Evolutionary conservation across 2,113 vertebrate species (phyloP), one percentile per base, ranked within the genome.

Genomic region (Seriola quinqueradiata): DNA sequence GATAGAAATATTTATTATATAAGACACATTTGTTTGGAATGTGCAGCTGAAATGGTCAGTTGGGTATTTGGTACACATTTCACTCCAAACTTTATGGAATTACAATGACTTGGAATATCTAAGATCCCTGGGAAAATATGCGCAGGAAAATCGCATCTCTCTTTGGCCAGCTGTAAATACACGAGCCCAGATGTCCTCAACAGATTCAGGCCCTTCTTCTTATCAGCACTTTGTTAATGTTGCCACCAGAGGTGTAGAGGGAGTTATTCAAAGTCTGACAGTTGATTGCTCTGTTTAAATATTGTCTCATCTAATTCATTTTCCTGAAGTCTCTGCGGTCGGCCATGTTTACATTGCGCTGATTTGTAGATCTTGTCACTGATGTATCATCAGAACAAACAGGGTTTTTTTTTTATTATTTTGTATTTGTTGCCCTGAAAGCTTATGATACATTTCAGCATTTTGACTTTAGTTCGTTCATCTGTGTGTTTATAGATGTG

Each of bases 1-100:
- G 80, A 83, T 87, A 78, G 52, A 79, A 87, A 61, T 82, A 81
- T 81, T 80, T 77, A 71, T 82, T 81, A 83, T 46, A 65, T 34
- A 77, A 84, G 67, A 55, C 40, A 50, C 71, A 44, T 79, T 77
- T 68, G 52, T 63, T 21, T 40, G 58, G 50, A 84, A 71, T 75
- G 55, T 42, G 69, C 3, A 25, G 78, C 57, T 75, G 76, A 82
- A 76, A 77, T 38, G 67, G 65, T 78, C 75, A 82, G 59, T 36
- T 70, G 71, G 48, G 36, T 60, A 32, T 76, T 83, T 69, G 42
- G 36, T 19, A 4, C 28, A 70, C 16, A 28, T 79, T 75, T 82
- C 58, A 58, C 44, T 34, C 74, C 42, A 25, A 70, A 10, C 17
- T 67, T 55, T 73, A 58, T 78, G 77, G 40, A 88, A 85, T 73